Conservation (phyloP, 2,797 vertebrate species). For the Helicolenus hilgendorfi region DNA sequence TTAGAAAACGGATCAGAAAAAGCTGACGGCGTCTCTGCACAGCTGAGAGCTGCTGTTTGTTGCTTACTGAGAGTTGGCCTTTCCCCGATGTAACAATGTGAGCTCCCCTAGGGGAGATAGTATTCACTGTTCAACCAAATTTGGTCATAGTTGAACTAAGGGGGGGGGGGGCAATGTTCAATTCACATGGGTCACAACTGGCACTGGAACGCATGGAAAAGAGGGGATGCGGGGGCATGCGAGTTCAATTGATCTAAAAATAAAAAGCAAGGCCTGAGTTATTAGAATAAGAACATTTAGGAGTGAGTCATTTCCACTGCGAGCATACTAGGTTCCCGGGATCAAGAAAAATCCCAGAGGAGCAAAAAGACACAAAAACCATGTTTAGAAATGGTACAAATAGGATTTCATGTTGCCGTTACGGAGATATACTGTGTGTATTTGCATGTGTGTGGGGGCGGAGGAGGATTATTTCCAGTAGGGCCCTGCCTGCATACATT, state of each 20-base stretch:
- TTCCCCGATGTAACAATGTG: slow-evolving; percentile 89
- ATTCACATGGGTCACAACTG: slow-evolving; percentile 91
- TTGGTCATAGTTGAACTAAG: slow-evolving; percentile 92
- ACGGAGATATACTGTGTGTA: slow-evolving; percentile 2
- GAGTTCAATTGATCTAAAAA: slow-evolving; percentile 89
- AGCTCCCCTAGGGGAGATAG: slow-evolving; percentile 87
- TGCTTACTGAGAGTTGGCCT: slow-evolving; percentile 80
- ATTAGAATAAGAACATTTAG: slow-evolving; percentile 69
- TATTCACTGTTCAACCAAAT: slow-evolving; percentile 92
- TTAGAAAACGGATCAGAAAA: slow-evolving; percentile 42
- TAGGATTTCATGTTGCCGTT: slow-evolving; percentile 15
- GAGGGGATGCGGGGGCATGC: slow-evolving; percentile 43
- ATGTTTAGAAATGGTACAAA: slow-evolving; percentile 42
- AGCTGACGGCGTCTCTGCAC: slow-evolving; percentile 11
- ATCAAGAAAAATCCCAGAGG: slow-evolving; percentile 32
- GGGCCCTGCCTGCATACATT: background rate
- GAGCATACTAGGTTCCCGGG: slow-evolving; percentile 16
- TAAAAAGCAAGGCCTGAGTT: slow-evolving; percentile 60
- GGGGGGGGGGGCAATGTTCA: slow-evolving; percentile 87
- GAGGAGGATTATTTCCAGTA: slow-evolving; percentile 29
- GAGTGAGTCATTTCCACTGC: slow-evolving; percentile 61
- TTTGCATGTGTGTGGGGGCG: background rate
- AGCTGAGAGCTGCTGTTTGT: slow-evolving; percentile 39
- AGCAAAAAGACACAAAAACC: slow-evolving; percentile 7
- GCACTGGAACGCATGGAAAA: slow-evolving; percentile 90